Base-by-base conservation (phyloP, 2,888 invertebrate species). In the Balanococcus diminutus region DNA sequence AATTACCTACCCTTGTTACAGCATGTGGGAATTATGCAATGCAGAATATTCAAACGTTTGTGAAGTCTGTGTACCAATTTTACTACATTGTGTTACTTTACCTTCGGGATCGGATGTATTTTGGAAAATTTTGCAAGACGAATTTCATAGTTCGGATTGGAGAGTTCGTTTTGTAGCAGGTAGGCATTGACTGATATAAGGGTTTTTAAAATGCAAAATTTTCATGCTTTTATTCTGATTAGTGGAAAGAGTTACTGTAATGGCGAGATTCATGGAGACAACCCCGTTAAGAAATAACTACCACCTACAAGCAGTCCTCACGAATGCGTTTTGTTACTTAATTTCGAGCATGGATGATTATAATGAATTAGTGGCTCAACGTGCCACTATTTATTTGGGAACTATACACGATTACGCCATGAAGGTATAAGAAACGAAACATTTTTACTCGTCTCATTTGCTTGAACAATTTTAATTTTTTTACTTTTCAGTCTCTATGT, bases 321-420 rank as follows among this genome's bases (percentile, higher is more conserved):
- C 99, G 6, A 98, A 98, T 88, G 97, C 98, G 0, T 98, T 99
- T 92, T 98, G 98, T 90, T 97, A 98, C 90, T 92, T 99, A 86
- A 96, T 99, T 88, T 96, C 96, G 86, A 96, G 97, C 89, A 95
- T 99, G 93, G 98, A 98, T 90, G 99, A 99, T 90, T 94, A 94
- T 87, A 97, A 96, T 90, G 95, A 98, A 19, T 95, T 97, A 88
- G 98, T 99, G 2, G 97, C 98, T 0, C 98, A 99, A 90, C 92
- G 97, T 88, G 95, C 98, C 3, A 96, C 96, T 0, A 92, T 98
- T 2, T 97, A 96, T 90, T 92, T 98, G 86, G 98, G 98, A 88
- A 98, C 98, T 19, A 94, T 99, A 89, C 98, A 98, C 89, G 96
- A 96, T 89, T 92, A 94, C 84, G 96, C 98, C 84, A 92, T 98